These are phyloP conservation scores for Aethina tumida DNA, from an alignment of 1,140 invertebrate species.

Conservation along the genomic window DNA sequence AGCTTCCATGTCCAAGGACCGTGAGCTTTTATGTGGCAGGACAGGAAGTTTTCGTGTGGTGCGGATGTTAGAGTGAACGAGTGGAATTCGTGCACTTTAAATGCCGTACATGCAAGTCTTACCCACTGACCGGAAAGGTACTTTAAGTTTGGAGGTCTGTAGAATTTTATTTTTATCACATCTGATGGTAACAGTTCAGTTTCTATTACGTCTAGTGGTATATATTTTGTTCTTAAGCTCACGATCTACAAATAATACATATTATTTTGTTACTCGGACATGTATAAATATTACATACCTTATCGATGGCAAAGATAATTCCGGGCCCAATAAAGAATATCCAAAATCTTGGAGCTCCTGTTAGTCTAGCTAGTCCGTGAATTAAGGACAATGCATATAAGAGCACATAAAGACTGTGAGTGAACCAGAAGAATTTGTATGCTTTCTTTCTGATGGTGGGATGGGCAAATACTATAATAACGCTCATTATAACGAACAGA, in stretches of 20 bases:
- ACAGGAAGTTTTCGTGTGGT: slow-evolving; percentile 94
- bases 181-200: slow-evolving; percentile 94
- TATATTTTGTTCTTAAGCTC: slow-evolving; percentile 82
- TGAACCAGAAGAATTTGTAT: slow-evolving; percentile 94
- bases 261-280: neutral
- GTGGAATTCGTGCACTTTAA: slow-evolving; percentile 89
- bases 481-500: slow-evolving; percentile 86
- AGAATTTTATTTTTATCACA: slow-evolving; percentile 86
- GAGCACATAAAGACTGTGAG: slow-evolving; percentile 88
- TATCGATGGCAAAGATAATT: slow-evolving; percentile 81
- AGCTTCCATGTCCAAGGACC: slow-evolving; percentile 99
- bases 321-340: slow-evolving; percentile 92
- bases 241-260: slow-evolving; percentile 52
- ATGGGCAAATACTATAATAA: slow-evolving; percentile 96
- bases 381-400: slow-evolving; percentile 86
- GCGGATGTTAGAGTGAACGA: slow-evolving; percentile 97
- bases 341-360: slow-evolving; percentile 89
- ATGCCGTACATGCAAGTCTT: slow-evolving; percentile 84
- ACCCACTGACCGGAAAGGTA: slow-evolving; percentile 90
- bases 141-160: slow-evolving; percentile 91
- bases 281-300: slow-evolving; percentile 43
- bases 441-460: slow-evolving; percentile 87
- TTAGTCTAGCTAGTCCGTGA: slow-evolving; percentile 89
- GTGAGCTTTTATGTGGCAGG: slow-evolving; percentile 96
- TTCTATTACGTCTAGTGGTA: slow-evolving; percentile 90